Evolutionary conservation across 2,113 vertebrate genomes (phyloP).

Genomic region (Plestiodon gilberti): DNA sequence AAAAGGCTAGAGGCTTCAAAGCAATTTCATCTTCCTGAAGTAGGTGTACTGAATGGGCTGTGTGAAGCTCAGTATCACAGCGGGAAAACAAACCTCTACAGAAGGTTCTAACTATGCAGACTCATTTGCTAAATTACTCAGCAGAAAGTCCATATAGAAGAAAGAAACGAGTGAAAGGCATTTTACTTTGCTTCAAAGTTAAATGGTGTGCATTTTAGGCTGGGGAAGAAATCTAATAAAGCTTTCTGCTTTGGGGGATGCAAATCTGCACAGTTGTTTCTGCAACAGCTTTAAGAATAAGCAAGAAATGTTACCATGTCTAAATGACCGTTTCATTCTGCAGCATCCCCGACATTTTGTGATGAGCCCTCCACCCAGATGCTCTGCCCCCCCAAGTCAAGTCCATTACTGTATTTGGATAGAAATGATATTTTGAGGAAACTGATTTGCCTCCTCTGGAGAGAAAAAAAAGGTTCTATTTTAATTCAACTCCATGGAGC

Average conservation of each 20-base stretch:
- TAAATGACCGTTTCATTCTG: background rate
- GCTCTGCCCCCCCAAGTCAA: background rate
- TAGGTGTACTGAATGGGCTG: background rate
- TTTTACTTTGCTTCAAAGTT: background rate
- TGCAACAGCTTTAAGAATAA: background rate
- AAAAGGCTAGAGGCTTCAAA: background rate
- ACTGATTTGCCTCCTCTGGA: background rate
- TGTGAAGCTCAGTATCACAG: background rate
- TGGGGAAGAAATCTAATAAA: background rate
- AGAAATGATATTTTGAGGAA: background rate
- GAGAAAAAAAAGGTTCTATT: too few species aligned
- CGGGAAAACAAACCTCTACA: background rate
- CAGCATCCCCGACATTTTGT: background rate
- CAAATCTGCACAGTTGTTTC: background rate
- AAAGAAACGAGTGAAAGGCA: background rate
- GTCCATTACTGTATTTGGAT: background rate
- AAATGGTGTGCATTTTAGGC: background rate
- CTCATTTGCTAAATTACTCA: conserved; percentile 5
- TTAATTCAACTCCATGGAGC: too few species aligned
- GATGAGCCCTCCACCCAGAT: background rate
- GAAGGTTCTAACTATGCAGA: background rate
- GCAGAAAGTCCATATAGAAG: background rate
- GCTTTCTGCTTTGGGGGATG: background rate
- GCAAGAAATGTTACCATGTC: background rate
- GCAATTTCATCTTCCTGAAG: background rate